Evolutionary conservation across 1,140 invertebrate species (phyloP).

Genomic region (Hyphantria cunea): DNA sequence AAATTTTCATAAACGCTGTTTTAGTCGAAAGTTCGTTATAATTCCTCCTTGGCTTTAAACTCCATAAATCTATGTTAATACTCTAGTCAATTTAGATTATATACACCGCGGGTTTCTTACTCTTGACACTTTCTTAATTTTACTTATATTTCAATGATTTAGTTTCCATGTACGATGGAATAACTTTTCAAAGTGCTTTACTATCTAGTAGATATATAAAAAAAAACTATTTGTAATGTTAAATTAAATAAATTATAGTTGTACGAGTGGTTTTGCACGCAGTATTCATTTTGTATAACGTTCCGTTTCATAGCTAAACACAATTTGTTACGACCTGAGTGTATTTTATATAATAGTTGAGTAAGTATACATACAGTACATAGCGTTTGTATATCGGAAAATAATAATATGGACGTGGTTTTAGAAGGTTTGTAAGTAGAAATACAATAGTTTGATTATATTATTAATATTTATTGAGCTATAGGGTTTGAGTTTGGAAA

Average conservation of each 20-base stretch:
- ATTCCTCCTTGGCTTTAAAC: too few species aligned
- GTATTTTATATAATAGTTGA: conserved; percentile 65
- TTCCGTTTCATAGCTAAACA: conserved; percentile 48
- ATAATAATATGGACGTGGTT: conserved; percentile 65
- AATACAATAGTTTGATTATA: conserved; percentile 54
- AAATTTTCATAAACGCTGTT: too few species aligned
- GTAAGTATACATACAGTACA: conserved; percentile 67
- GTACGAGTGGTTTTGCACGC: conserved; percentile 76
- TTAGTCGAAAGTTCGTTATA: too few species aligned
- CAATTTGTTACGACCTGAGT: conserved; percentile 67
- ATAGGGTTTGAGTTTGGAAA: conserved; percentile 33
- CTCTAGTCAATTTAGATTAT: conserved; percentile 69
- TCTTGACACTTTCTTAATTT: conserved; percentile 29
- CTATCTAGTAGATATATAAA: conserved; percentile 77
- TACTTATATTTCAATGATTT: conserved; percentile 32
- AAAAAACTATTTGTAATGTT: conserved; percentile 75
- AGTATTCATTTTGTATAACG: conserved; percentile 42
- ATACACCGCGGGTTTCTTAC: conserved; percentile 37
- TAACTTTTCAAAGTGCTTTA: conserved; percentile 80
- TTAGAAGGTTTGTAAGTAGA: conserved; percentile 62
- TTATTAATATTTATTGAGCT: conserved; percentile 53
- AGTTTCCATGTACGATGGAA: conserved; percentile 57
- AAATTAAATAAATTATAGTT: conserved; percentile 67
- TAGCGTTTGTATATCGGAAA: conserved; percentile 75
- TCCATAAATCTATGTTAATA: conserved; percentile 20